Evolutionary conservation across 2,797 vertebrate genomes (phyloP), one percentile per base, ranked within the genome.

Genomic region (Catamblyrhynchus diadema): DNA sequence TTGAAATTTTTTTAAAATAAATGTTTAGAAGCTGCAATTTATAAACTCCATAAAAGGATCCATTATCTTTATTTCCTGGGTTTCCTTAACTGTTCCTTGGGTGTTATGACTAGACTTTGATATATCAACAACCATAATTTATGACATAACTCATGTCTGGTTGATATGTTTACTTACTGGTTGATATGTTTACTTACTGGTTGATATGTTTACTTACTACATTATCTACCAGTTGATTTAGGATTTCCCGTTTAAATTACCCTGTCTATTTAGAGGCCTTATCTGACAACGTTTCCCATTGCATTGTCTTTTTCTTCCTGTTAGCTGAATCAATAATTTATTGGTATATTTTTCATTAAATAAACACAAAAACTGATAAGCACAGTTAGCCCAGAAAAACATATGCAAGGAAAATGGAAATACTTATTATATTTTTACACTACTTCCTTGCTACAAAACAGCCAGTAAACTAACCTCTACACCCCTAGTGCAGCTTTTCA

Each of bases 201-300:
- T 75, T 94, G 72, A 90, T 90, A 79, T 51, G n/a, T 80, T 95
- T 91, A 80, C 61, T 89, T 78, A 54, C n/a, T 78, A 59, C 28
- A 39, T 83, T 92, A 95, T 92, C 79, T 82, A 95, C 39, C 42
- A 80, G 71, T 65, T 92, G 47, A 92, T 93, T 94, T 78, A 94
- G 53, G 57, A 86, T 88, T 88, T 94, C 72, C 53, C 4, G 0
- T 91, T 87, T 89, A 94, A 96, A 93, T 87, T 78, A 86, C 54
- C 24, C 25, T 15, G 28, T 45, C 69, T 92, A 54, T 84, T 91
- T 81, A 72, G 71, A 83, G 57, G 27, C 25, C 16, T 41, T 47
- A 53, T 60, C 82, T 92, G 81, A 81, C 22, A 80, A 42, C 1
- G 0, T 86, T 87, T 89, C 39, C 59, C 33, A 50, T 12, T 67